Evolutionary conservation across 2,797 vertebrate genomes (phyloP).

Genomic region (Diglossa cyanea): DNA sequence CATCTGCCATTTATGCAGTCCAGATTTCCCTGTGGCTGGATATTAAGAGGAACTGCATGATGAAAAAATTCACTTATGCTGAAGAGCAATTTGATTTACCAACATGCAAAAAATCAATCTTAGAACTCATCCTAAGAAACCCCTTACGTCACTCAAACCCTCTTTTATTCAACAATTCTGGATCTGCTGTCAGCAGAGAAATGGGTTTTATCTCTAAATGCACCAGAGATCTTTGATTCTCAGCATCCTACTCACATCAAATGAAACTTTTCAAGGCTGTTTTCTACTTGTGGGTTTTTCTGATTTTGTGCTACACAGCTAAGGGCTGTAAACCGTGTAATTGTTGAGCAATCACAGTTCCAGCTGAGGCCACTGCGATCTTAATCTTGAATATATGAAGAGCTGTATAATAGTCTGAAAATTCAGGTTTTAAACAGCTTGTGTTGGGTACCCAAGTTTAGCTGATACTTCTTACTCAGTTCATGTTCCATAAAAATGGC

Average conservation of each 20-base stretch:
- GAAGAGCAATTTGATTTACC: neutral
- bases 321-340: neutral
- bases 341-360: neutral
- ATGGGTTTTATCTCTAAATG: neutral
- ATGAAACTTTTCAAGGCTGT: neutral
- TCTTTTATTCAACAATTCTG: neutral
- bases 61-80: neutral
- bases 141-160: neutral
- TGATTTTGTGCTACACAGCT: neutral
- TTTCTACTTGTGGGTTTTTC: neutral
- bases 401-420: neutral
- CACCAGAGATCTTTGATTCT: neutral
- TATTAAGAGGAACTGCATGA: neutral
- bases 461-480: neutral
- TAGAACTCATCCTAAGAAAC: neutral
- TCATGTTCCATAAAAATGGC: neutral
- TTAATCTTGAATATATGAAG: neutral
- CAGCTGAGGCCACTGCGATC: neutral
- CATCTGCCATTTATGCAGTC: neutral
- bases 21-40: neutral
- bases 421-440: neutral
- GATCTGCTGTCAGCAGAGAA: neutral
- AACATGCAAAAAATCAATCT: neutral
- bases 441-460: neutral
- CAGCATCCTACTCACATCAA: neutral